Evolutionary conservation across 2,113 vertebrate genomes (phyloP).

Genomic region (Taurulus bubalis): DNA sequence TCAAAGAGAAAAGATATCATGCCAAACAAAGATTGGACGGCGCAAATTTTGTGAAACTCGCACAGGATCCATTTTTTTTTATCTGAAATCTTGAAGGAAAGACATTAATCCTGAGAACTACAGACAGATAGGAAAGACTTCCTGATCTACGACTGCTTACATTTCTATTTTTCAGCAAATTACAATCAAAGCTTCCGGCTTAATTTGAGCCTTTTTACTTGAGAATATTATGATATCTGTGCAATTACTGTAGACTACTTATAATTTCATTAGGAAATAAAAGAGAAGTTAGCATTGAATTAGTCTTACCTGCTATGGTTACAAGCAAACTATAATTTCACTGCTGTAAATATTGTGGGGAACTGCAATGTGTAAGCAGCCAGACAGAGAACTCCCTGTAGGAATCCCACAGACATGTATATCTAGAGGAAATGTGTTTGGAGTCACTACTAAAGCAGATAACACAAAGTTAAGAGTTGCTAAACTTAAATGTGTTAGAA

Average conservation of each 20-base stretch:
- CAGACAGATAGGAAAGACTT: too few relatives aligned
- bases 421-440: constrained; percentile 16
- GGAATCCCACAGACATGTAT: not conserved
- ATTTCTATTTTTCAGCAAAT: not conserved
- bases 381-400: not conserved
- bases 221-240: not conserved
- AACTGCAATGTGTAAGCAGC: not conserved
- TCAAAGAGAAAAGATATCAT: not conserved
- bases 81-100: too few relatives aligned
- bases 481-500: constrained; percentile 3
- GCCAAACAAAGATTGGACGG: too few relatives aligned
- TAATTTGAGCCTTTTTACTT: not conserved
- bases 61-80: not conserved
- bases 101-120: too few relatives aligned
- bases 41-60: not conserved
- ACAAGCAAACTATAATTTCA: not conserved
- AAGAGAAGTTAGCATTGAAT: not conserved
- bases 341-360: not conserved
- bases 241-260: not conserved
- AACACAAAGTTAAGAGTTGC: not conserved
- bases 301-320: not conserved
- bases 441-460: not conserved
- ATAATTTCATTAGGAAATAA: not conserved
- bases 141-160: not conserved
- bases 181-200: not conserved